Conservation (phyloP, 1,140 invertebrate species). For the Neocloeon triangulifer region DNA sequence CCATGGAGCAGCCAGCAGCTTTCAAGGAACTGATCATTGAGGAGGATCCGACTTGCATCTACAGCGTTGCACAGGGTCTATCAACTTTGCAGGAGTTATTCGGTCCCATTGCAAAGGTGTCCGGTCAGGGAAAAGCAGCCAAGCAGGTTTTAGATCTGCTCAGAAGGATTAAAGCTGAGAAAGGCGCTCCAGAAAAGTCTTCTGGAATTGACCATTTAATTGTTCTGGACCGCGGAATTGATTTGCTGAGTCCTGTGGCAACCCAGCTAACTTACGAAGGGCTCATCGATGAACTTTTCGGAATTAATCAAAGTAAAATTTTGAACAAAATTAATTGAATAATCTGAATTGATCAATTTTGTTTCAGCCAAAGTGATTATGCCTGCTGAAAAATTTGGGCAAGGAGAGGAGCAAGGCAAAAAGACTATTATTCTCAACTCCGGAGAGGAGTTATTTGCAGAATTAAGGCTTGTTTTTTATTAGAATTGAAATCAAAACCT, state of each 20-base stretch:
- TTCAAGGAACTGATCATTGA: constrained; percentile 66
- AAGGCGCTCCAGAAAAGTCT: constrained; percentile 15
- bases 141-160: constrained; percentile 77
- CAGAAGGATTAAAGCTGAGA: constrained; percentile 50
- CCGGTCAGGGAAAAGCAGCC: constrained; percentile 72
- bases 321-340: too few relatives aligned
- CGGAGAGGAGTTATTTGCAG: constrained; percentile 67
- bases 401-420: constrained; percentile 40
- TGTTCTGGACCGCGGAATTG: constrained; percentile 68
- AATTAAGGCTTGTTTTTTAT: constrained; percentile 28
- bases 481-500: background rate
- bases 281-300: constrained; percentile 78
- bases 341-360: too few relatives aligned
- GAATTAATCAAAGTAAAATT: constrained; percentile 40
- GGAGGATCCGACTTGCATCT: constrained; percentile 69
- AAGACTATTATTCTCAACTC: constrained; percentile 80
- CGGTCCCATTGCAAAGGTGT: constrained; percentile 71
- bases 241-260: constrained; percentile 75
- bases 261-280: constrained; percentile 96
- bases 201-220: constrained; percentile 71
- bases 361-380: constrained; percentile 51
- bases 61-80: constrained; percentile 70
- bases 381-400: constrained; percentile 61
- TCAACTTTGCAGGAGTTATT: constrained; percentile 68
- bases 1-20: constrained; percentile 66